Percentiles rank a stretch among this genome's conserved stretches.
Conservation (phyloP, 1,140 invertebrate genomes). For the Zaprionus kolodkinae region DNA sequence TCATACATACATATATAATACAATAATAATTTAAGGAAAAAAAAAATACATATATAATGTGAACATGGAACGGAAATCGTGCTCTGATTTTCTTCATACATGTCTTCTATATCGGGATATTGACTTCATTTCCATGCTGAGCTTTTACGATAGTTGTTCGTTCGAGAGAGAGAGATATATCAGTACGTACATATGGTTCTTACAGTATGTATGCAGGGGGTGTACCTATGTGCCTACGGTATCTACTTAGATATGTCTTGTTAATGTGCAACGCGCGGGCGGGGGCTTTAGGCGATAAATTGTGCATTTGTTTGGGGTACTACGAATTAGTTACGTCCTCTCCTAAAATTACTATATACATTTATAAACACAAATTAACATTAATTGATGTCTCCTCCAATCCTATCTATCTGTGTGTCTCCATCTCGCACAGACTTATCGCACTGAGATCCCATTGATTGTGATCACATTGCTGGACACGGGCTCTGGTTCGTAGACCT, state of each 20-base stretch:
- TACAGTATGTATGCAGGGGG: slow-evolving; percentile 19
- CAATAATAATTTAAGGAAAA: slow-evolving; percentile 68
- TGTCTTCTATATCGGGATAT: too few species aligned
- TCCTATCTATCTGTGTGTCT: not conserved
- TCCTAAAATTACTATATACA: slow-evolving; percentile 70
- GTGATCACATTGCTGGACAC: slow-evolving; percentile 88
- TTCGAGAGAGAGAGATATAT: slow-evolving; percentile 46
- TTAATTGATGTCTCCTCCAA: slow-evolving; percentile 20
- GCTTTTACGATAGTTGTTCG: slow-evolving; percentile 8
- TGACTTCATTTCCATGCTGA: slow-evolving; percentile 32
- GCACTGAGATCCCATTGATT: slow-evolving; percentile 89
- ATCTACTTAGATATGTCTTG: slow-evolving; percentile 8
- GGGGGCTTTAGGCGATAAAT: too few species aligned
- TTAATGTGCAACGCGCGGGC: slow-evolving; percentile 18
- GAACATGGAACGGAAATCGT: slow-evolving; percentile 45
- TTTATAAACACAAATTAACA: slow-evolving; percentile 62
- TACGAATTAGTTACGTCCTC: slow-evolving; percentile 47
- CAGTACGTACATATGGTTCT: slow-evolving; percentile 31
- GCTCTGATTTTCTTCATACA: slow-evolving; percentile 30
- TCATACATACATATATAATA: slow-evolving; percentile 39
- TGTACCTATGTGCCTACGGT: slow-evolving; percentile 10
- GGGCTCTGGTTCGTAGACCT: slow-evolving; percentile 90
- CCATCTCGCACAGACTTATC: slow-evolving; percentile 79
- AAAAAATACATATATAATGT: slow-evolving; percentile 28
- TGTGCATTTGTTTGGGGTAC: slow-evolving; percentile 22